These are phyloP conservation scores for Diogma glabrata DNA, from an alignment of 2,888 invertebrate species.

Conservation along the genomic window DNA sequence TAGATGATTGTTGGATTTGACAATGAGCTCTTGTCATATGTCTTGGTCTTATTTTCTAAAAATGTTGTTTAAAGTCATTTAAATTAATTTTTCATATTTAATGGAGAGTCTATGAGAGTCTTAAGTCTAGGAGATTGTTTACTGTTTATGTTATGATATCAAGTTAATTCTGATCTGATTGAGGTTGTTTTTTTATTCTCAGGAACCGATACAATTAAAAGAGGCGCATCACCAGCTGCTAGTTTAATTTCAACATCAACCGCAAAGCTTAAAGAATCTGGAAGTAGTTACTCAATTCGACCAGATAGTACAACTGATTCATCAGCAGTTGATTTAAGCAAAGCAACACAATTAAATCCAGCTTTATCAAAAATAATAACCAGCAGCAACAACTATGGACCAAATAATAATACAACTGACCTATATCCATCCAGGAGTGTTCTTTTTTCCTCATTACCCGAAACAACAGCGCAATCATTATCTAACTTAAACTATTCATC, in stretches of 20 bases:
- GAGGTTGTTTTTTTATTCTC: not conserved
- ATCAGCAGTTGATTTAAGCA: constrained; percentile 5
- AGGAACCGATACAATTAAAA: constrained; percentile 38
- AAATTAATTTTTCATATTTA: too few species aligned
- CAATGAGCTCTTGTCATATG: too few species aligned
- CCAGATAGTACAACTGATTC: not conserved
- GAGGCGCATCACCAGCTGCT: constrained; percentile 33
- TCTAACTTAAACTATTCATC: constrained; percentile 9
- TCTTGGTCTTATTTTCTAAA: too few species aligned
- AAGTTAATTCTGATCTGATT: too few species aligned
- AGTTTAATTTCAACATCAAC: constrained; percentile 28
- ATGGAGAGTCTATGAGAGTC: too few species aligned
- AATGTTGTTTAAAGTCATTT: too few species aligned
- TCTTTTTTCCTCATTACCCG: constrained; percentile 11
- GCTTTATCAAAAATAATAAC: constrained; percentile 30
- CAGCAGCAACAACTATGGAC: constrained; percentile 25
- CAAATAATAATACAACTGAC: constrained; percentile 16
- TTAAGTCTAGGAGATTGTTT: too few species aligned
- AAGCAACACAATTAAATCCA: constrained; percentile 19
- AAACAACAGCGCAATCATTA: not conserved
- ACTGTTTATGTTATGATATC: too few species aligned
- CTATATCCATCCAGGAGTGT: constrained; percentile 17
- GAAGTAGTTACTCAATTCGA: constrained; percentile 31
- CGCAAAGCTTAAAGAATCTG: constrained; percentile 31
- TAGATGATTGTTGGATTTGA: too few species aligned